Evolutionary conservation across 1,140 invertebrate species (phyloP).

Genomic region (Drosophila bifasciata): DNA sequence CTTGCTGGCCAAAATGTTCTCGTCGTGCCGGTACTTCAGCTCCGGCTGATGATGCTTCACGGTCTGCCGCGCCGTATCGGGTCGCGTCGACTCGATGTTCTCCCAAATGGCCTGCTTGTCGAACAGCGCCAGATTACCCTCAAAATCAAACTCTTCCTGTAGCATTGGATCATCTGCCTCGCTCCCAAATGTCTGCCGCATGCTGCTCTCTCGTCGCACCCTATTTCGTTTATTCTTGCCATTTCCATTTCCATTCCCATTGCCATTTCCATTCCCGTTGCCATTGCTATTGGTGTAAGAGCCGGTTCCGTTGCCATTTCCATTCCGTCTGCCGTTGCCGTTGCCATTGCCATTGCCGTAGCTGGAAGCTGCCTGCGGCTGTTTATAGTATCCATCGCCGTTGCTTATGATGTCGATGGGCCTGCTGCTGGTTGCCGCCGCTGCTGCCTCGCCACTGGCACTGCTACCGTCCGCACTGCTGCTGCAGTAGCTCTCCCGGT

Average conservation of each 20-base stretch:
- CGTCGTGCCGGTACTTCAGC: conserved; percentile 89
- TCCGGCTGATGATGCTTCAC: conserved; percentile 56
- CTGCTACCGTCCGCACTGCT: conserved; percentile 65
- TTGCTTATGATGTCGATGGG: conserved; percentile 75
- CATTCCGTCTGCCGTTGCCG: conserved; percentile 39
- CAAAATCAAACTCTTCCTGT: conserved; percentile 95
- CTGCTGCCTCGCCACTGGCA: conserved; percentile 26
- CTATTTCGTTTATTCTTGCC: conserved; percentile 63
- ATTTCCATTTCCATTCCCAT: conserved; percentile 50
- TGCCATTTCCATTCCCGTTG: conserved; percentile 45
- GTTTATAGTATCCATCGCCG: conserved; percentile 47
- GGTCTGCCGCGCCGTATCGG: conserved; percentile 85
- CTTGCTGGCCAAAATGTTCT: conserved; percentile 91
- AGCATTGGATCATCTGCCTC: conserved; percentile 85
- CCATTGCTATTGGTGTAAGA: conserved; percentile 46
- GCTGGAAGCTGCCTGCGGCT: conserved; percentile 38
- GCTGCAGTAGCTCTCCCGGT: conserved; percentile 62
- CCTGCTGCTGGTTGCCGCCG: conserved; percentile 33
- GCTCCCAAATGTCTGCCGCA: conserved; percentile 67
- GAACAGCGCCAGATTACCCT: conserved; percentile 95
- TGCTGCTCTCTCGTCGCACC: conserved; percentile 66
- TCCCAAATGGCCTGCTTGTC: conserved; percentile 93
- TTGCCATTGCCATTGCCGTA: conserved; percentile 45
- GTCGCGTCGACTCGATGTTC: conserved; percentile 87
- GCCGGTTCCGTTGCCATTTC: conserved; percentile 41